Evolutionary conservation across 2,113 vertebrate genomes (phyloP).

Genomic region (Saguinus imperator): DNA sequence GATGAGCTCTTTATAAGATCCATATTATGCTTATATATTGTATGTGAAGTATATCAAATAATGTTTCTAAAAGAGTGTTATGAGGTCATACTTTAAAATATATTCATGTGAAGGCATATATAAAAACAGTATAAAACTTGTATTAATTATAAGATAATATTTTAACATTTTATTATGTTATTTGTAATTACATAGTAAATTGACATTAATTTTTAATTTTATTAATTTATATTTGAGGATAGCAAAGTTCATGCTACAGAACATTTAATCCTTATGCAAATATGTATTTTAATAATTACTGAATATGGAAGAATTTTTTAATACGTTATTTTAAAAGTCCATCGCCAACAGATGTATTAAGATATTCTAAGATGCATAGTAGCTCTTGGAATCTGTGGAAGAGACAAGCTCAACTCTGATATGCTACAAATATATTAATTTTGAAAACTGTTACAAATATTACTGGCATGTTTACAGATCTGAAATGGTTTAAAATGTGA

Average conservation of each 20-base stretch:
- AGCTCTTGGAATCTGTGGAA: slow-evolving; percentile 21
- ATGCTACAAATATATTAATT: slow-evolving; percentile 62
- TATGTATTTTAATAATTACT: neutral
- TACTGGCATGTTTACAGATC: slow-evolving; percentile 62
- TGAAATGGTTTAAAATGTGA: slow-evolving; percentile 72
- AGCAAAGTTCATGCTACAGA: neutral
- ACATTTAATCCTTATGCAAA: neutral
- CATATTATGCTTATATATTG: neutral
- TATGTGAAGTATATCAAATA: neutral
- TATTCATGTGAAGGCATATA: neutral
- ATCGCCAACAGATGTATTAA: neutral
- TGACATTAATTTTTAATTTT: neutral
- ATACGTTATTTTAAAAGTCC: neutral
- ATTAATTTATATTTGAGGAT: neutral
- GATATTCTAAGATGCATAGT: neutral
- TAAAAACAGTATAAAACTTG: neutral
- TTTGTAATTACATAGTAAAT: neutral
- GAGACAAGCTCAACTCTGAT: slow-evolving; percentile 36
- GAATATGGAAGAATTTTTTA: neutral
- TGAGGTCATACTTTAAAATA: neutral
- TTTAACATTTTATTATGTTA: neutral
- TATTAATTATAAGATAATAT: neutral
- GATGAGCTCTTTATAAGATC: neutral
- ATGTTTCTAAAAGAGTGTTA: neutral
- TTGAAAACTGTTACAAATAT: slow-evolving; percentile 69